A percentile compares a stretch with the other conserved stretches of the same genome.
Evolutionary conservation across 2,797 vertebrate genomes (phyloP).

Genomic region (Squalus acanthias): DNA sequence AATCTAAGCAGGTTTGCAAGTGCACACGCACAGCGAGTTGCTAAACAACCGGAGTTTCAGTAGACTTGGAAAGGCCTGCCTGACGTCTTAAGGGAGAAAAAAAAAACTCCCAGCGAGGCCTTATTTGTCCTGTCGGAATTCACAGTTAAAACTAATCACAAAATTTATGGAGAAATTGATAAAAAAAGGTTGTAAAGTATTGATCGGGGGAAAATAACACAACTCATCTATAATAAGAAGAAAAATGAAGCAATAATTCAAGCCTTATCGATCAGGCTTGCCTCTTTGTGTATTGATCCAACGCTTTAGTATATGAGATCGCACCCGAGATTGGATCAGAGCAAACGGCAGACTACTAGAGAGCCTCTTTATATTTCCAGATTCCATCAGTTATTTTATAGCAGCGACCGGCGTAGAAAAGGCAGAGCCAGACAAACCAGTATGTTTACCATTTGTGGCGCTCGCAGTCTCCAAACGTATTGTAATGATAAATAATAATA

Average conservation of each 20-base stretch:
- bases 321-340: slow-evolving; percentile 75
- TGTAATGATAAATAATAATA: slow-evolving; percentile 45
- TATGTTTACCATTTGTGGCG: not conserved
- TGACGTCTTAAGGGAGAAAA: not conserved
- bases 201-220: slow-evolving; percentile 80
- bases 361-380: slow-evolving; percentile 69
- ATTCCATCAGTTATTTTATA: slow-evolving; percentile 75
- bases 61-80: not conserved
- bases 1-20: not conserved
- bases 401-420: not conserved
- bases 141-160: slow-evolving; percentile 97
- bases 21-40: not conserved
- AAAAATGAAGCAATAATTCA: slow-evolving; percentile 99
- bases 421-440: not conserved
- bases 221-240: slow-evolving; percentile 95
- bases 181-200: slow-evolving; percentile 98
- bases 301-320: slow-evolving; percentile 79
- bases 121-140: slow-evolving; percentile 98
- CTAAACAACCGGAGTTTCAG: not conserved
- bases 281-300: slow-evolving; percentile 81
- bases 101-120: slow-evolving; percentile 48
- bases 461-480: slow-evolving; percentile 44
- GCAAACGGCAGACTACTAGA: slow-evolving; percentile 42
- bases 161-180: slow-evolving; percentile 99
- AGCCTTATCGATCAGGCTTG: slow-evolving; percentile 80